Evolutionary conservation across 2,797 vertebrate genomes (phyloP).

Genomic region (Poeciliopsis presidionis): DNA sequence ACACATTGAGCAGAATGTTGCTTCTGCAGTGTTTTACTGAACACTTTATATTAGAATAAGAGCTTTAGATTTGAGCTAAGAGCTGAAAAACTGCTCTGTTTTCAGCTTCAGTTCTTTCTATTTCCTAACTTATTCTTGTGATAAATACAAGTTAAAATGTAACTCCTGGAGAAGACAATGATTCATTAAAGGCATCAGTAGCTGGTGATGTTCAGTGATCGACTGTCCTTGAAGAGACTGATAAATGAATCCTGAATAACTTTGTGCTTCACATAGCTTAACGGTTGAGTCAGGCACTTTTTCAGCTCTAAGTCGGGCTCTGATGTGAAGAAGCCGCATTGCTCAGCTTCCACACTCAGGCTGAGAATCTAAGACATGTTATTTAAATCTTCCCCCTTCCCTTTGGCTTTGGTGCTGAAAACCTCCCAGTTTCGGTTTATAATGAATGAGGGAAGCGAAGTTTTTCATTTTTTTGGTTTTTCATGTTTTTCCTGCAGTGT

Average conservation of each 20-base stretch:
- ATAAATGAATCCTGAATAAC: slow-evolving; percentile 22
- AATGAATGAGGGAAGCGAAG: not conserved
- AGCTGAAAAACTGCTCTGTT: not conserved
- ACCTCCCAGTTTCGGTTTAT: not conserved
- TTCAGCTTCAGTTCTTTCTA: not conserved
- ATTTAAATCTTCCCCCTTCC: slow-evolving; percentile 31
- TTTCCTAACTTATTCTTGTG: not conserved
- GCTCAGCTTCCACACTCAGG: slow-evolving; percentile 38
- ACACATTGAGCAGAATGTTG: not conserved
- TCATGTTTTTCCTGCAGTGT: not conserved
- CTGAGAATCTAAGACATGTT: slow-evolving; percentile 47
- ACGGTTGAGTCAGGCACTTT: slow-evolving; percentile 47
- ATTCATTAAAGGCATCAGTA: not conserved
- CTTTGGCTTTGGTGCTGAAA: not conserved
- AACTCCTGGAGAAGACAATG: not conserved
- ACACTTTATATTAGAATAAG: not conserved
- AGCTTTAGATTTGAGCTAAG: not conserved
- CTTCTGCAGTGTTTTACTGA: not conserved
- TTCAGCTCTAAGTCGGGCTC: slow-evolving; percentile 13
- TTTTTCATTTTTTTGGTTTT: not conserved
- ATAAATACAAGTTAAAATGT: not conserved
- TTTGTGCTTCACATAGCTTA: slow-evolving; percentile 30
- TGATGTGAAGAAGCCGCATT: slow-evolving; percentile 29
- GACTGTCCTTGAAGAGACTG: not conserved
- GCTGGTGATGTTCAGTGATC: slow-evolving; percentile 16